Conservation (phyloP, 2,113 vertebrate species). For the Microtus oregoni region DNA sequence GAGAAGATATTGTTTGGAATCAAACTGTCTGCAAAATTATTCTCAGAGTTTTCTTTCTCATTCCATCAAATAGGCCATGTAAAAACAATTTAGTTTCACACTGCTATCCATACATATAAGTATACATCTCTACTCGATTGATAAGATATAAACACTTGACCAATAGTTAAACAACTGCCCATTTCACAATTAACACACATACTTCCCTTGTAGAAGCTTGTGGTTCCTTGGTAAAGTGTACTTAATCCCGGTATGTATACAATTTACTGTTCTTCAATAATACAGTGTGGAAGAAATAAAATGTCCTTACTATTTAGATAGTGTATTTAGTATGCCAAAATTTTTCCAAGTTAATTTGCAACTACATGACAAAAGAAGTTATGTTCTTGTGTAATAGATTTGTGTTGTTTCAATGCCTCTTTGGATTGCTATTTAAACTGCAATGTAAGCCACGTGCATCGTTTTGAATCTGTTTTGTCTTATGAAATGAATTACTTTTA, state of each 20-base stretch:
- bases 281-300: neutral
- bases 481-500: conserved; percentile 17
- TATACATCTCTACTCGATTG: conserved; percentile 42
- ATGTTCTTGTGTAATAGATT: neutral
- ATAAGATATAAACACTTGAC: conserved; percentile 53
- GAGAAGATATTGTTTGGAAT: conserved; percentile 83
- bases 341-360: conserved; percentile 8
- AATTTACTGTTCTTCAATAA: conserved; percentile 33
- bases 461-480: neutral
- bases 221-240: neutral
- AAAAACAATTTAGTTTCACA: conserved; percentile 90
- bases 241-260: neutral
- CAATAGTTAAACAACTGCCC: conserved; percentile 62
- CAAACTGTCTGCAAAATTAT: conserved; percentile 79
- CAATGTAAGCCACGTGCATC: neutral
- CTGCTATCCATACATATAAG: conserved; percentile 80
- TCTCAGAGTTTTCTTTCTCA: conserved; percentile 81
- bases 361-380: neutral
- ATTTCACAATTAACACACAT: conserved; percentile 64
- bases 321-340: neutral
- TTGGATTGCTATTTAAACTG: conserved; percentile 9
- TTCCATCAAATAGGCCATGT: conserved; percentile 88
- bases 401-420: neutral
- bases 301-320: neutral
- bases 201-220: conserved; percentile 14